Percentiles rank a stretch among this genome's conserved stretches.
Evolutionary conservation across 2,888 invertebrate species (phyloP).

Genomic region (Hoplodrina blanda): DNA sequence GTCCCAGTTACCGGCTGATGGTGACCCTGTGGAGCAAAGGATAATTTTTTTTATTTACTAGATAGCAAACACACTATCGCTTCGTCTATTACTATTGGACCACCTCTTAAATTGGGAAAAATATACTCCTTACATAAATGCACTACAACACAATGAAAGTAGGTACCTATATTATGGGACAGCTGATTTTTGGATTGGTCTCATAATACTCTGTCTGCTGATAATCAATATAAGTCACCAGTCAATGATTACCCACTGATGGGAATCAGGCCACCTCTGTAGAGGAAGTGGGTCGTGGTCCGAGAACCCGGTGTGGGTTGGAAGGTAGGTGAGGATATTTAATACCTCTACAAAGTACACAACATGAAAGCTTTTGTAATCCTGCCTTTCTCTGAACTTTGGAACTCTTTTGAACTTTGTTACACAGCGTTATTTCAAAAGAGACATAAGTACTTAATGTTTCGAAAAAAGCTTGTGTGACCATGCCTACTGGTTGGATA

Average conservation of each 20-base stretch:
- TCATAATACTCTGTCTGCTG: too few species aligned
- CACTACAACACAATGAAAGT: too few species aligned
- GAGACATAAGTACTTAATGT: neutral
- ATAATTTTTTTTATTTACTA: neutral
- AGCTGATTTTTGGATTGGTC: too few species aligned
- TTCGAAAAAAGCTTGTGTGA: neutral
- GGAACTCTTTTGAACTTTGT: slow-evolving; percentile 12
- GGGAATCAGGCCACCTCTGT: neutral
- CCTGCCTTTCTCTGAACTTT: slow-evolving; percentile 12
- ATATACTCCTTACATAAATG: too few species aligned
- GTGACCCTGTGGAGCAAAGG: slow-evolving; percentile 76
- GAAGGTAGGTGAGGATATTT: slow-evolving; percentile 10
- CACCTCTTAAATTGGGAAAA: too few species aligned
- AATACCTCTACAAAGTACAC: slow-evolving; percentile 11
- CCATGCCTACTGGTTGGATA: neutral
- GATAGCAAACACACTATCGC: too few species aligned
- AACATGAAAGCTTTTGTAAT: slow-evolving; percentile 22
- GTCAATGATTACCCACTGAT: neutral
- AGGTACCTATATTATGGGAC: too few species aligned
- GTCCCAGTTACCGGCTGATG: slow-evolving; percentile 95
- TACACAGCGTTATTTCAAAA: neutral
- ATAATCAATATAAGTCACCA: too few species aligned
- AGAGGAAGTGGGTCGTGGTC: too few species aligned
- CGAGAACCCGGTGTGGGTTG: neutral
- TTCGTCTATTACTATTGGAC: too few species aligned